Base-by-base conservation (phyloP, 2,888 invertebrate genomes). In the Scaptomyza flava region DNA sequence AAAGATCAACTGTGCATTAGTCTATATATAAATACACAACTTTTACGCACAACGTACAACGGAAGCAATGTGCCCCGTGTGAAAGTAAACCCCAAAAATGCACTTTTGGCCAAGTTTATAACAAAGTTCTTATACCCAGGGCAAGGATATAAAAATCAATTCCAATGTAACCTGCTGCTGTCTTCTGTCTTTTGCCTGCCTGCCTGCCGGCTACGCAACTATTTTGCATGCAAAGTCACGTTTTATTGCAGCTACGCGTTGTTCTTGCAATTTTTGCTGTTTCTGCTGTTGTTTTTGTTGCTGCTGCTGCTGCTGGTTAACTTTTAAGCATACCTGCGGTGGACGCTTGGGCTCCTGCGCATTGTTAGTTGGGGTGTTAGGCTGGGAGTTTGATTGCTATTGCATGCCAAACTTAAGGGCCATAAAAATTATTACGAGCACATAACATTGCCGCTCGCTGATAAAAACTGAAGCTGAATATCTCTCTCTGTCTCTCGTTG, bases 141-240 rank as follows among this genome's bases (percentile, higher is more conserved):
- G 38, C 14, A 23, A 45, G 58, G 36, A 67, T 66, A 62, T 82
- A 62, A 81, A 84, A 87, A 81, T 87, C 72, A 77, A 87, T 81
- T 83, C 85, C 81, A 72, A 70, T 80, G 85, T 74, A 78, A 67
- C 79, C 51, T 38, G 51, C 51, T 50, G 20, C 85, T 70, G 80
- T 61, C 71, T 70, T 51, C 75, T 68, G 48, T 33, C 3, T 38
- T 38, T 38, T 17, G 17, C 48, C 36, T 41, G 47, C 31, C 6
- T 20, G 50, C 33, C 20, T 31, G 47, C 48, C 67, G 71, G 82
- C 85, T 65, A 79, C 81, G 77, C 79, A 84, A 83, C 83, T 85
- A 76, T 81, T 87, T 87, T 79, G 81, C 81, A 90, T 90, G 90
- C 90, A 82, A 77, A 90, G 90, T 90, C 89, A 89, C 89, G 90